Evolutionary conservation across 2,888 invertebrate species (phyloP).

Genomic region (Plagodis dolabraria): DNA sequence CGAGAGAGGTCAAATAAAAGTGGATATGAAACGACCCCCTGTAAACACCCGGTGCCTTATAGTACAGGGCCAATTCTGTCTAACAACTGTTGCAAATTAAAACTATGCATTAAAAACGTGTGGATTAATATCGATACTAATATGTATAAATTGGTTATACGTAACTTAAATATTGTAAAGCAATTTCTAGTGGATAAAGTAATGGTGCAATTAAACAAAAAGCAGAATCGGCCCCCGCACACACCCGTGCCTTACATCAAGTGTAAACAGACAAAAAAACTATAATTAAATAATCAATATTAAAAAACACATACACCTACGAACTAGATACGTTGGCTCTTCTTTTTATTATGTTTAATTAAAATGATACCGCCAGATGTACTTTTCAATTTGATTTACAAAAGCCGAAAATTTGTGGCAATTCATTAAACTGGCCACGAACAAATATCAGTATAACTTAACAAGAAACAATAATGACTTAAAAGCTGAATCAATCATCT

Average conservation of each 20-base stretch:
- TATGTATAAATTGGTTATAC: constrained; percentile 1
- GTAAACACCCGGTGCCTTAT: constrained; percentile 75
- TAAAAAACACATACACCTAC: constrained; percentile 77
- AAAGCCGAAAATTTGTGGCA: constrained; percentile 9
- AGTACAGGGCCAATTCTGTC: constrained; percentile 33
- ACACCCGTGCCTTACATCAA: constrained; percentile 60
- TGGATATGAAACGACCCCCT: constrained; percentile 59
- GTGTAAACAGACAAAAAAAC: constrained; percentile 68
- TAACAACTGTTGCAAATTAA: constrained; percentile 11
- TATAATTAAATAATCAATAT: constrained; percentile 72
- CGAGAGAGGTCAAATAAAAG: constrained; percentile 32
- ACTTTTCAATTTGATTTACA: constrained; percentile 12
- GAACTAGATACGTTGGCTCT: constrained; percentile 71
- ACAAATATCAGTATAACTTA: constrained; percentile 14
- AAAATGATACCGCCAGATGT: constrained; percentile 34
- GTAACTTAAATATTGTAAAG: constrained; percentile 8
- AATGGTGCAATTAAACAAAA: constrained; percentile 1
- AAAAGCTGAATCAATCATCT: constrained; percentile 23
- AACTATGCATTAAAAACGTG: constrained; percentile 1
- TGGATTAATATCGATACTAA: background rate
- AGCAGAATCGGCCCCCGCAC: constrained; percentile 42
- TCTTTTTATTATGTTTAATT: constrained; percentile 46
- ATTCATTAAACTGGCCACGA: background rate
- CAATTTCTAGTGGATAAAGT: constrained; percentile 9
- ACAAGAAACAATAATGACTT: constrained; percentile 32